phyloP scores from a whole-genome alignment of 2,113 vertebrate genomes.

The Eulacestoma nigropectus region DNA sequence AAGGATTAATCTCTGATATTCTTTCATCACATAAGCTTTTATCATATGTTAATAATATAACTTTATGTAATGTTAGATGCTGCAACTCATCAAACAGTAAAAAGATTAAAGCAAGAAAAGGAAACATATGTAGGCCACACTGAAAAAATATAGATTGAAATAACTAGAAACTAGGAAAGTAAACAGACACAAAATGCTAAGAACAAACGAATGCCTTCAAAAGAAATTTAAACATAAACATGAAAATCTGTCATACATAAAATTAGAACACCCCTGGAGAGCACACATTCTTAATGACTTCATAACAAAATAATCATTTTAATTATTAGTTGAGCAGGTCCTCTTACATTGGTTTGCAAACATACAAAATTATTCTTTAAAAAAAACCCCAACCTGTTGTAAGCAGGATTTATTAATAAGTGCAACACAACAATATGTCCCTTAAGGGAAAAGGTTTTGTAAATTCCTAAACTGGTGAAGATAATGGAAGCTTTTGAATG shows the following conservation, averaged over 20 bases:
- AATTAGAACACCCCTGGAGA: constrained; percentile 39
- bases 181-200: constrained; percentile 21
- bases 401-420: neutral
- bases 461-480: neutral
- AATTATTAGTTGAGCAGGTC: constrained; percentile 28
- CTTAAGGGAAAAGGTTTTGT: neutral
- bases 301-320: constrained; percentile 24
- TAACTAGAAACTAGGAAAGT: constrained; percentile 32
- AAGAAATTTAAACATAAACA: constrained; percentile 38
- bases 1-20: constrained; percentile 26
- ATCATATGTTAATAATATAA: constrained; percentile 36
- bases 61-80: constrained; percentile 32
- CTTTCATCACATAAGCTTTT: constrained; percentile 38
- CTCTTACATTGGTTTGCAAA: constrained; percentile 19
- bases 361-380: neutral
- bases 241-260: constrained; percentile 1
- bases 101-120: constrained; percentile 47
- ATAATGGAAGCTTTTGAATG: neutral
- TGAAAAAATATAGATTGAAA: neutral
- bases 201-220: constrained; percentile 19
- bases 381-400: neutral
- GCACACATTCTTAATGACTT: constrained; percentile 4
- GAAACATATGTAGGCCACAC: constrained; percentile 38
- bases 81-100: constrained; percentile 30
- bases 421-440: neutral